Conservation (phyloP, 2,797 vertebrate genomes). For the Pantherophis vulpinus region DNA sequence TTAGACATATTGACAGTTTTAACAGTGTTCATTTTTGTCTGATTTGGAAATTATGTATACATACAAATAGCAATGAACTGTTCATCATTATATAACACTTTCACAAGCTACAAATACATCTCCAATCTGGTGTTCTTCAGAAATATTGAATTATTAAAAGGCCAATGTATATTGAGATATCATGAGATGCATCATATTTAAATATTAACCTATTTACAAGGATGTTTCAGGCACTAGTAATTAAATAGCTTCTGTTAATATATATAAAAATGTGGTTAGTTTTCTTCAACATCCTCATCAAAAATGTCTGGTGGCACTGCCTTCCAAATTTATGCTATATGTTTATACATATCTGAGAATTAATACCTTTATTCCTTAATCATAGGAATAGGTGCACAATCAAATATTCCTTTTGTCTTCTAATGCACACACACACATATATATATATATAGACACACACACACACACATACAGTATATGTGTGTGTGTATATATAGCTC, state of each 20-base stretch:
- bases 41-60: neutral
- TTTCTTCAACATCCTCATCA: neutral
- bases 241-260: neutral
- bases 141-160: neutral
- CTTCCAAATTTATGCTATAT: neutral
- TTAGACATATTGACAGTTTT: slow-evolving; percentile 21
- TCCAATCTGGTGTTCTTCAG: neutral
- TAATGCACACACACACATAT: neutral
- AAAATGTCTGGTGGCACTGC: neutral
- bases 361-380: neutral
- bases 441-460: neutral
- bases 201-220: neutral
- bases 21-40: slow-evolving; percentile 21
- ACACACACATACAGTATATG: neutral
- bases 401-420: neutral
- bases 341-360: neutral
- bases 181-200: neutral
- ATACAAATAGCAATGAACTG: slow-evolving; percentile 19
- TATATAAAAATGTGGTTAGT: neutral
- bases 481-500: too few species aligned
- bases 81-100: neutral
- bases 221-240: neutral
- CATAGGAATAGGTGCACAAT: neutral
- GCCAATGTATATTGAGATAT: neutral
- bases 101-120: neutral